Base-by-base conservation (phyloP, 92 coral and sea anemone species). In the Diadumene lineata region DNA sequence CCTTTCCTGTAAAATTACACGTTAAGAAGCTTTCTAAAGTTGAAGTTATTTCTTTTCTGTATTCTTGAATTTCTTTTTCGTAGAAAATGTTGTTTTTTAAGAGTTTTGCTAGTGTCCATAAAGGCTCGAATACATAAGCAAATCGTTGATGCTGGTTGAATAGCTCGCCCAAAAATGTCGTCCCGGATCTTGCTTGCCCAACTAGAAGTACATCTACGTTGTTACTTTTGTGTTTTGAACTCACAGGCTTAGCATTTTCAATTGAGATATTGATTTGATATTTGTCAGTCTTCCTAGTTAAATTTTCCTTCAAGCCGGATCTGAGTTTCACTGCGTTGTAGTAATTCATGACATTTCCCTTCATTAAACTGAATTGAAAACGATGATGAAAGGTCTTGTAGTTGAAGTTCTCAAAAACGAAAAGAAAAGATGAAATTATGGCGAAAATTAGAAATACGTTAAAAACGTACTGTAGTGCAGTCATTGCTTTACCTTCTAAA, bases 111-210 rank as follows among this genome's bases (percentile, higher is more conserved):
- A 60, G 25, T 11, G 31, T 46, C 0, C 16, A 22, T 50, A 70
- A 51, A 6, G 98, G 98, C 67, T 93, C 98, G 74, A 82, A 93
- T 0, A 93, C 64, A 67, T 91, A 93, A 61, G 91, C 85, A 38
- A 91, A 90, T 2, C 77, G 70, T 0, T 86, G 88, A 55, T 91
- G 86, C 22, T 79, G 81, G 80, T 93, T 93, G 80, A 93, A 88
- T 21, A 93, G 56, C 72, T 93, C 87, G 0, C 97, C 97, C 15
- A 93, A 80, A 73, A 76, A 93, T 2, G 97, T 85, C 0, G 98
- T 92, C 0, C 98, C 97, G 9, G 97, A 82, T 31, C 97, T 79
- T 19, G 79, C 90, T 53, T 70, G 64, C 10, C 76, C 64, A 25
- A 70, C 76, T 2, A 56, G 7, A 0, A 70, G 7, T 17, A 33